phyloP scores from a whole-genome alignment of 2,797 vertebrate species.

The Netta rufina region DNA sequence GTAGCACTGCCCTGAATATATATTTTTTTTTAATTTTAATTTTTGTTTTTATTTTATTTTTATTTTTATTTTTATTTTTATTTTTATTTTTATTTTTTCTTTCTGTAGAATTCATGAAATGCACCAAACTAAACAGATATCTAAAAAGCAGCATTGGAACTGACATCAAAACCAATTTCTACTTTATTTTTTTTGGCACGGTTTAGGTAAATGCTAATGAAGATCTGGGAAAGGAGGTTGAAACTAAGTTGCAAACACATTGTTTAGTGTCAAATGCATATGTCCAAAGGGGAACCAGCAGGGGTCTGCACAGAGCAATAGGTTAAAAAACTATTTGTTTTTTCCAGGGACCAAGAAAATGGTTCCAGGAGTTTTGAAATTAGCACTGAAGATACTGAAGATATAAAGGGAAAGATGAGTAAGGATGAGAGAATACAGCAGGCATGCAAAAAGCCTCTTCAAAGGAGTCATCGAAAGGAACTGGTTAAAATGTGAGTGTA shows the following conservation, averaged over 20 bases:
- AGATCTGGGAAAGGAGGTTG: neutral
- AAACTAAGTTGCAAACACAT: neutral
- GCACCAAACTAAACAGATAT: neutral
- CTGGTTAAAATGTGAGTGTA: neutral
- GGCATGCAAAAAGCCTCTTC: neutral
- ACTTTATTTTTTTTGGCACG: neutral
- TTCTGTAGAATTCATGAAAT: neutral
- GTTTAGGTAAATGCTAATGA: neutral
- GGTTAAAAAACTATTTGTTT: constrained; percentile 65
- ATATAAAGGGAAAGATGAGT: neutral
- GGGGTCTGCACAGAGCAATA: constrained; percentile 39
- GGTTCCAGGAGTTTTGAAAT: constrained; percentile 8
- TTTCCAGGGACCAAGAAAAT: constrained; percentile 45
- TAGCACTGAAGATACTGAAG: neutral
- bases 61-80: too few species aligned
- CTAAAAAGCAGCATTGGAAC: neutral
- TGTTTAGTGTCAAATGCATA: neutral
- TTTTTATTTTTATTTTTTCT: neutral
- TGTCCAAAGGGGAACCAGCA: neutral
- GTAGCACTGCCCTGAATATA: constrained; percentile 54
- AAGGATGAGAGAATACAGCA: neutral
- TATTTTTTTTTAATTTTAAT: neutral
- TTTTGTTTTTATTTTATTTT: too few species aligned
- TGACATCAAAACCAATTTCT: neutral
- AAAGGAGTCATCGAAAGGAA: neutral